phyloP scores from a whole-genome alignment of 2,888 invertebrate genomes.

The Julus scanicus region DNA sequence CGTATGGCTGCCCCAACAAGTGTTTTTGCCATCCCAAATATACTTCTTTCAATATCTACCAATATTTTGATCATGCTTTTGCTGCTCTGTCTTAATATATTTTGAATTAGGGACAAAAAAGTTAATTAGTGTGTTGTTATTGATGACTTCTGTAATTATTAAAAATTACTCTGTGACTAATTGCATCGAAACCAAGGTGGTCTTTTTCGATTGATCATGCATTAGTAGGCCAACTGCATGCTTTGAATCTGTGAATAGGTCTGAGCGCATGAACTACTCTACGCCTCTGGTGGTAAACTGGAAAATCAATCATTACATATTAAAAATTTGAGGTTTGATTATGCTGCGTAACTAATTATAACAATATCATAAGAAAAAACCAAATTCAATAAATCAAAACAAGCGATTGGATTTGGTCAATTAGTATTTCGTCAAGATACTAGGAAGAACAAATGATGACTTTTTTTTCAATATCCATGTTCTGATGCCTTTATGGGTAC shows the following conservation, averaged over 20 bases:
- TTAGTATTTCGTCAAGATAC: not conserved
- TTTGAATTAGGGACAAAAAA: not conserved
- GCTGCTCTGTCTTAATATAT: not conserved
- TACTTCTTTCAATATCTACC: not conserved
- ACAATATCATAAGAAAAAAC: not conserved
- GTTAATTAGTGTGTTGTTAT: not conserved
- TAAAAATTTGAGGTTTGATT: slow-evolving; percentile 27
- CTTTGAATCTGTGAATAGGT: not conserved
- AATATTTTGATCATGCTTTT: not conserved
- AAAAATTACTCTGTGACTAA: slow-evolving; percentile 29
- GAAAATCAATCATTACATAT: slow-evolving; percentile 14
- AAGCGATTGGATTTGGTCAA: slow-evolving; percentile 39
- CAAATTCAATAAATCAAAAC: not conserved
- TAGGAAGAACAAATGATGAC: not conserved
- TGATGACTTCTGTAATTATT: slow-evolving; percentile 24
- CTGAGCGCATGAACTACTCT: not conserved
- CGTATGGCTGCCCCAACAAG: not conserved
- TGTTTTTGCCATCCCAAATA: not conserved
- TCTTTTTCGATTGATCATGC: slow-evolving; percentile 27
- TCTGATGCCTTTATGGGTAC: too few species aligned
- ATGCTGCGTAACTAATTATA: not conserved
- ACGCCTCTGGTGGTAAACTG: slow-evolving; percentile 18
- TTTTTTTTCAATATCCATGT: not conserved
- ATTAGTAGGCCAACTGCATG: slow-evolving; percentile 32
- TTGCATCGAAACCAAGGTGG: slow-evolving; percentile 15